Percentiles rank a stretch among this genome's conserved stretches.
These are phyloP conservation scores for Apoda limacodes DNA, from an alignment of 2,888 invertebrate genomes.

Conservation along the genomic window DNA sequence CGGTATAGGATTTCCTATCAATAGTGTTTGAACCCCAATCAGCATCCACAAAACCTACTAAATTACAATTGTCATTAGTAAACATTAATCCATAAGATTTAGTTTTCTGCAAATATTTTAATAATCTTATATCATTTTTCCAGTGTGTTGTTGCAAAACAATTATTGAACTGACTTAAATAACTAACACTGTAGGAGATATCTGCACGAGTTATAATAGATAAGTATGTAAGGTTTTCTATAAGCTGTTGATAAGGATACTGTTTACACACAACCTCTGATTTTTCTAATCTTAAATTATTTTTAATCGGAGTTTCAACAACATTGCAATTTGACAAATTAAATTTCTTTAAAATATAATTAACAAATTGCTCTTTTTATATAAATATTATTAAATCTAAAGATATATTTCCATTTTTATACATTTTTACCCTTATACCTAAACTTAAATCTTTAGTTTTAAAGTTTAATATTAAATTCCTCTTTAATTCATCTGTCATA, in stretches of 20 bases:
- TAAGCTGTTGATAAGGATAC: conserved; percentile 11
- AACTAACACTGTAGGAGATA: conserved; percentile 17
- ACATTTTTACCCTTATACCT: conserved; percentile 8
- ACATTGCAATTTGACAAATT: conserved; percentile 6
- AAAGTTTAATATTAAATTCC: conserved; percentile 5
- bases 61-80: conserved; percentile 11
- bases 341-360: conserved; percentile 7
- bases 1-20: conserved; percentile 15
- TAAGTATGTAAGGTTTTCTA: conserved; percentile 18
- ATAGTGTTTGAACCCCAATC: conserved; percentile 15
- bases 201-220: conserved; percentile 17
- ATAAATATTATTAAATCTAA: too few species aligned
- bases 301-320: conserved; percentile 7
- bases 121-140: conserved; percentile 14
- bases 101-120: conserved; percentile 15
- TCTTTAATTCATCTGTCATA: too few species aligned
- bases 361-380: conserved; percentile 4
- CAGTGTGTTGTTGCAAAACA: too few species aligned
- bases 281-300: conserved; percentile 5
- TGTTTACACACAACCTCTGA: conserved; percentile 4
- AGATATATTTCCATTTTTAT: not conserved
- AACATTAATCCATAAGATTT: conserved; percentile 18
- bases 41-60: conserved; percentile 19
- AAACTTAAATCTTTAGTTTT: conserved; percentile 8
- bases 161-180: conserved; percentile 14